Evolutionary conservation across 2,797 vertebrate species (phyloP), one percentile per base, ranked within the genome.

Genomic region (Sebastiscus tertius): DNA sequence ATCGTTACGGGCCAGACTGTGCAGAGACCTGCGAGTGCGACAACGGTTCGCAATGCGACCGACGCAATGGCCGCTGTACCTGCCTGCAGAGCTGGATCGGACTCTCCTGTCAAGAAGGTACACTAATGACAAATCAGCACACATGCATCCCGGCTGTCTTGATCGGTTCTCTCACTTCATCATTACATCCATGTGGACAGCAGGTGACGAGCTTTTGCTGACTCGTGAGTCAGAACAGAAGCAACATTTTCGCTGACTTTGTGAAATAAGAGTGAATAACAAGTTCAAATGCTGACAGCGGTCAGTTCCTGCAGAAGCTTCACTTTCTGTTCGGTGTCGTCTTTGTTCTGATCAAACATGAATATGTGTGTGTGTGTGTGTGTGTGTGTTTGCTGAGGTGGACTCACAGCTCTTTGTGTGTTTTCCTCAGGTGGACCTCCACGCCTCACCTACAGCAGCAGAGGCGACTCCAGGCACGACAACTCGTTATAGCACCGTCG

Each of bases 51-150:
- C 92, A 92, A 83, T 99, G 98, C 0, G 88, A 96, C 31, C 81
- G 90, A 0, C 87, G 81, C 18, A 98, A 85, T 0, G 98, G 98
- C 20, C 96, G 90, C 81, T 99, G 98, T 82, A 93, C 67, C 81
- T 99, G 98, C 22, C 75, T 94, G 27, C 85, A 88, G 0, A 94
- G 95, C 60, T 94, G 96, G 95, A 90, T 88, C 0, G 98, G 98
- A 6, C 87, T 91, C 18, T 96, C 82, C 0, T 99, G 98, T 83
- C 94, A 76, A 58, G 97, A 99, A 95, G 97, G 98, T 99, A 85
- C 22, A 31, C 49, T 46, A 49, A 75, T 13, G 58, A 82, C 36
- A 9, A 27, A 36, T 13, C 0, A 18, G 42, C 74, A 64, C 61
- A 36, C 74, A 31, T 0, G 3, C 49, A 10, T n/a, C 27, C 14